phyloP scores from a whole-genome alignment of 2,113 vertebrate genomes.

The Pelvicachromis taeniatus region DNA sequence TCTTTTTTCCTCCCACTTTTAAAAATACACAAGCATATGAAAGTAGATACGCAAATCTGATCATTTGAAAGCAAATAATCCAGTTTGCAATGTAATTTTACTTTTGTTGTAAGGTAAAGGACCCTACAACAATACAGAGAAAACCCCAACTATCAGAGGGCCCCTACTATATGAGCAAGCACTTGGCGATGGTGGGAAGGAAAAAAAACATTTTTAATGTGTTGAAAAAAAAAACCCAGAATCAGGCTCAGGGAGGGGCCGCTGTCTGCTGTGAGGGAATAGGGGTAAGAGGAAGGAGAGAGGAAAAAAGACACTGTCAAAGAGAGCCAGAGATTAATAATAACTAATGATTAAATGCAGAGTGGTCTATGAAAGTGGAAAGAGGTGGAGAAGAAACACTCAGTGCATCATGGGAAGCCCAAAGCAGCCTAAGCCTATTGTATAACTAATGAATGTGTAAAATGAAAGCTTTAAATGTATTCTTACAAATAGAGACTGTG shows the following conservation, averaged over 20 bases:
- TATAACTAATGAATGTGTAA: neutral
- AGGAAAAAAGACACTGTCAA: neutral
- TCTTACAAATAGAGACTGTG: neutral
- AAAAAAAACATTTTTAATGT: fast-evolving
- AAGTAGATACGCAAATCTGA: neutral
- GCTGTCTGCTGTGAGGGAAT: neutral
- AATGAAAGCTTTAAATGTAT: neutral
- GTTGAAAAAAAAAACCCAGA: neutral
- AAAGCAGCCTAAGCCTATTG: neutral
- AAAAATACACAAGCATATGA: neutral
- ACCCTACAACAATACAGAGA: neutral
- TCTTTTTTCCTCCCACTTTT: neutral
- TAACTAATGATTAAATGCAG: neutral
- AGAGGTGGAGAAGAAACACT: neutral
- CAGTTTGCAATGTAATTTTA: neutral
- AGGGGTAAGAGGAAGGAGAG: neutral
- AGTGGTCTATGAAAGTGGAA: neutral
- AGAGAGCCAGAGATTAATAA: neutral
- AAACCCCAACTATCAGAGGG: neutral
- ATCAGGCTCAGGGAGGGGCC: neutral
- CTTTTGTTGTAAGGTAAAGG: neutral
- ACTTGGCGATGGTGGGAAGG: neutral
- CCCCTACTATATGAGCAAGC: neutral
- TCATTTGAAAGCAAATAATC: neutral
- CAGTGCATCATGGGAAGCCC: neutral